Percentiles rank a stretch among this genome's conserved stretches.
Evolutionary conservation across 2,113 vertebrate genomes (phyloP).

Genomic region (Clarias batrachus): DNA sequence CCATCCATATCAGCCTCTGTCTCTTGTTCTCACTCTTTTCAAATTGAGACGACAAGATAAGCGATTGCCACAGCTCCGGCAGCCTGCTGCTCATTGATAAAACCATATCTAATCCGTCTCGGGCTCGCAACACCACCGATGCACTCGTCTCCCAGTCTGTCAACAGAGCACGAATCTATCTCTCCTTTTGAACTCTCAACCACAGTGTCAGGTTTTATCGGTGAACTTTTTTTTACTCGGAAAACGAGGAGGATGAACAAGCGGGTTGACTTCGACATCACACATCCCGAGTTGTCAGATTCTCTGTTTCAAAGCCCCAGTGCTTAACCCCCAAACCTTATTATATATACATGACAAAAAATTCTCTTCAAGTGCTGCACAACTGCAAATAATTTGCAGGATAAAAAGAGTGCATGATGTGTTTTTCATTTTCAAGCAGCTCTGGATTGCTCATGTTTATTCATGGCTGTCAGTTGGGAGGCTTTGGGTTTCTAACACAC

Average conservation of each 20-base stretch:
- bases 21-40: constrained; percentile 71
- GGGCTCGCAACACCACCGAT: constrained; percentile 67
- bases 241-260: constrained; percentile 59
- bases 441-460: constrained; percentile 52
- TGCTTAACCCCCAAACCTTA: constrained; percentile 20
- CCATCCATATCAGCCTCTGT: constrained; percentile 50
- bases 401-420: constrained; percentile 40
- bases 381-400: constrained; percentile 40
- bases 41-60: constrained; percentile 76
- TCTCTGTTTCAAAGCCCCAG: not conserved
- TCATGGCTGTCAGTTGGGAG: constrained; percentile 51
- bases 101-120: constrained; percentile 76
- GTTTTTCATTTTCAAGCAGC: constrained; percentile 41
- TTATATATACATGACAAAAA: constrained; percentile 43
- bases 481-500: constrained; percentile 40
- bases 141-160: constrained; percentile 70
- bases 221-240: constrained; percentile 61
- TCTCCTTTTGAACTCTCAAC: constrained; percentile 65
- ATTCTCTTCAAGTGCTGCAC: constrained; percentile 20
- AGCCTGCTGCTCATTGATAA: constrained; percentile 79
- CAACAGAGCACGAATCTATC: constrained; percentile 70
- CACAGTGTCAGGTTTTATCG: constrained; percentile 69
- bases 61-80: constrained; percentile 68
- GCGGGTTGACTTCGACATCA: constrained; percentile 39
- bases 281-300: constrained; percentile 25